Percentiles rank a stretch among this genome's conserved stretches.
Evolutionary conservation across 2,888 invertebrate species (phyloP).

Genomic region (Amorpha juglandis): DNA sequence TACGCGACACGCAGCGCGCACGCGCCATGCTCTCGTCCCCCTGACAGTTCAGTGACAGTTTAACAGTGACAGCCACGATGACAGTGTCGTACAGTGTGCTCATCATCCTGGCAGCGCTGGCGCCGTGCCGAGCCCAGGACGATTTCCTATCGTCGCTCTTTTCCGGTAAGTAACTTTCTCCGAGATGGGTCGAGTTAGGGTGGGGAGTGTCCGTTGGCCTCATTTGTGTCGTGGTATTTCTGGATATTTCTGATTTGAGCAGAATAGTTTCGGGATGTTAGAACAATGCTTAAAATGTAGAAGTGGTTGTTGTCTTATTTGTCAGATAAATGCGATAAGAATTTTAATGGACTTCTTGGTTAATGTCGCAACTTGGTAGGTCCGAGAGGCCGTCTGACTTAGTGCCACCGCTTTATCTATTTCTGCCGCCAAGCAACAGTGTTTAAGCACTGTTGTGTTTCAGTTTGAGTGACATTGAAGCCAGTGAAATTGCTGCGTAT

Average conservation of each 20-base stretch:
- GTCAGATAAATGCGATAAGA: too few species aligned
- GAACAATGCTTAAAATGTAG: not conserved
- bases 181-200: conserved; percentile 16
- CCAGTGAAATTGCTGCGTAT: too few species aligned
- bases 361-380: too few species aligned
- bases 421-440: too few species aligned
- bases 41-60: conserved; percentile 45
- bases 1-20: conserved; percentile 59
- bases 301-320: not conserved
- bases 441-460: too few species aligned
- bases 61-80: conserved; percentile 57
- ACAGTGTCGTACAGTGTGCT: conserved; percentile 56
- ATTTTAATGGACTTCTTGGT: too few species aligned
- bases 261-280: not conserved
- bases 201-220: not conserved
- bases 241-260: not conserved
- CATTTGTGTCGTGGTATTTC: not conserved
- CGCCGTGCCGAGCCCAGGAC: conserved; percentile 80
- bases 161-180: conserved; percentile 25
- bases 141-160: conserved; percentile 84
- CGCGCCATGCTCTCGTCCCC: conserved; percentile 56
- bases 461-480: too few species aligned
- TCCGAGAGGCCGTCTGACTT: too few species aligned
- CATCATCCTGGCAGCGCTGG: conserved; percentile 50
- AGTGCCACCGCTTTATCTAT: too few species aligned